These are phyloP conservation scores for Mamestra brassicae DNA, from an alignment of 2,888 invertebrate genomes.

Conservation along the genomic window DNA sequence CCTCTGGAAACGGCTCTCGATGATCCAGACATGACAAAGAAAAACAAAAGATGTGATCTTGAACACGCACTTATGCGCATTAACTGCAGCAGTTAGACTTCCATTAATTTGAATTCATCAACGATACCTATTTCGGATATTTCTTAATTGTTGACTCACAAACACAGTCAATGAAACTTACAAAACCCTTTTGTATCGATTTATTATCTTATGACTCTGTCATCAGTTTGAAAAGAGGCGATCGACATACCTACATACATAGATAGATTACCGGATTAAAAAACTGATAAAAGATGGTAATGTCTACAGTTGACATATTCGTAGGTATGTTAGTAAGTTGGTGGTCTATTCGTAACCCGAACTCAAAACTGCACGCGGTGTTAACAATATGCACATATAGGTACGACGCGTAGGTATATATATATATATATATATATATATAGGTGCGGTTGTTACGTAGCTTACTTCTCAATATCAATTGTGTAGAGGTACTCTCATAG, in stretches of 20 bases:
- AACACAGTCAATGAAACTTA: constrained; percentile 21
- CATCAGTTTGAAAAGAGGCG: constrained; percentile 15
- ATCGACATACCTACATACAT: neutral
- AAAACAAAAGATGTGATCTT: neutral
- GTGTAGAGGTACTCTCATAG: constrained; percentile 48
- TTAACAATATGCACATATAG: constrained; percentile 16
- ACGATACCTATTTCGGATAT: constrained; percentile 12
- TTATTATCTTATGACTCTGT: constrained; percentile 20
- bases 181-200: constrained; percentile 27
- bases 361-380: constrained; percentile 15
- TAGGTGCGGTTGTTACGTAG: constrained; percentile 23
- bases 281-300: constrained; percentile 6
- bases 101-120: constrained; percentile 21
- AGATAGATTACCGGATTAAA: constrained; percentile 25
- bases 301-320: neutral
- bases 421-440: no score
- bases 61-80: constrained; percentile 4
- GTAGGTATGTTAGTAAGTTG: neutral
- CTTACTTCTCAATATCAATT: constrained; percentile 55
- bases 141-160: constrained; percentile 8
- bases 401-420: no score
- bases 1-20: neutral
- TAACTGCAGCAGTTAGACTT: constrained; percentile 4
- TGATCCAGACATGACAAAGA: neutral
- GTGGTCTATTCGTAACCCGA: constrained; percentile 1